These are phyloP conservation scores for Lampropteryx suffumata DNA, from an alignment of 2,888 invertebrate genomes.

Conservation along the genomic window DNA sequence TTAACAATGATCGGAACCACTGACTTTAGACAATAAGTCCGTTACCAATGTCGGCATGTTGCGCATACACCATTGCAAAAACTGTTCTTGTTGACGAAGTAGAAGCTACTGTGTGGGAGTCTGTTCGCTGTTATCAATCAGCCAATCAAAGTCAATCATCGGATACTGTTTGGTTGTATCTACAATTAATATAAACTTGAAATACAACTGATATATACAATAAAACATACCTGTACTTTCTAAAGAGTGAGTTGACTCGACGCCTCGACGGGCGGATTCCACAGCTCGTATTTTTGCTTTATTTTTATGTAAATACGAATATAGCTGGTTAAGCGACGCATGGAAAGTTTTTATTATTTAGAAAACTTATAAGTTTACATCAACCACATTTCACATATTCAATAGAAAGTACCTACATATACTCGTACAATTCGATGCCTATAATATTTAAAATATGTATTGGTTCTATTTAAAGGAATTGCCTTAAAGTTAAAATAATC, in stretches of 20 bases:
- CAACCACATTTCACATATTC: too few species aligned
- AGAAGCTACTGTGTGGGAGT: constrained; percentile 67
- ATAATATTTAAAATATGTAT: too few species aligned
- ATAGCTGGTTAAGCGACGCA: constrained; percentile 17
- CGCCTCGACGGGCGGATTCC: constrained; percentile 19
- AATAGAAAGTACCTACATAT: too few species aligned
- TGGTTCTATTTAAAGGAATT: too few species aligned
- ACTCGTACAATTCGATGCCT: too few species aligned
- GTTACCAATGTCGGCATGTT: constrained; percentile 53
- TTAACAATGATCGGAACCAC: constrained; percentile 34
- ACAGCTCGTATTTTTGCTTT: constrained; percentile 21
- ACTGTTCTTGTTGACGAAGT: constrained; percentile 59
- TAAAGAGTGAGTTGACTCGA: constrained; percentile 14
- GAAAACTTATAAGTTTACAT: too few species aligned
- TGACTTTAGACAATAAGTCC: constrained; percentile 42
- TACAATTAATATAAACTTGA: constrained; percentile 79
- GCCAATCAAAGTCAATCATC: constrained; percentile 83
- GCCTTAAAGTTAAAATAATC: too few species aligned
- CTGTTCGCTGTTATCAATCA: constrained; percentile 75
- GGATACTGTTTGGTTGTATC: constrained; percentile 81
- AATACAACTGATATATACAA: constrained; percentile 48
- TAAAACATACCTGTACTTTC: constrained; percentile 17
- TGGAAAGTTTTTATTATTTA: constrained; percentile 7
- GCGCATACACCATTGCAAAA: constrained; percentile 47
- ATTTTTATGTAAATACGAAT: constrained; percentile 16